A percentile compares a stretch with the other conserved stretches of the same genome.
Evolutionary conservation across 1,140 invertebrate species (phyloP).

Genomic region (Branchinecta lindahli): DNA sequence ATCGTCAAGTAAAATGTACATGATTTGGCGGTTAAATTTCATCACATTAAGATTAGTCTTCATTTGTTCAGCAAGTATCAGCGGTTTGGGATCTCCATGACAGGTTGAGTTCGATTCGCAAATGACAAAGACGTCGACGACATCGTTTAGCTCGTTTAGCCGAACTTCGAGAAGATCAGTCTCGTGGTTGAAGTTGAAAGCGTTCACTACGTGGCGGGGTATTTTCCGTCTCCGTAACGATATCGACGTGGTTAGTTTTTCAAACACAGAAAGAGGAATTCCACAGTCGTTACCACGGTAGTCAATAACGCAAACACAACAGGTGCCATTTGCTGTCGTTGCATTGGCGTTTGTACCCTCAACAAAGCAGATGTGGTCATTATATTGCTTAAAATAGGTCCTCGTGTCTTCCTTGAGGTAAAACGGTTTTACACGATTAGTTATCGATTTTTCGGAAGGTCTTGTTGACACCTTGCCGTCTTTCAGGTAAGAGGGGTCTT

Average conservation of each 20-base stretch:
- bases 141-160: slow-evolving; percentile 39
- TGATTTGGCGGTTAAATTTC: slow-evolving; percentile 36
- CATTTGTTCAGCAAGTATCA: slow-evolving; percentile 26
- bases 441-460: too few species aligned
- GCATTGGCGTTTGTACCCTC: slow-evolving; percentile 12
- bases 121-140: slow-evolving; percentile 47
- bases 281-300: slow-evolving; percentile 26
- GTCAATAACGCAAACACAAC: slow-evolving; percentile 21
- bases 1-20: slow-evolving; percentile 35
- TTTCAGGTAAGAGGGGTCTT: too few species aligned
- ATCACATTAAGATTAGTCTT: background rate
- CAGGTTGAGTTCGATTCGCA: slow-evolving; percentile 38
- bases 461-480: too few species aligned
- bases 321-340: background rate
- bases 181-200: slow-evolving; percentile 25
- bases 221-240: slow-evolving; percentile 17
- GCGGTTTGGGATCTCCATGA: slow-evolving; percentile 28
- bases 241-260: slow-evolving; percentile 10
- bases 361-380: slow-evolving; percentile 15
- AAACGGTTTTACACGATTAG: too few species aligned
- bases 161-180: slow-evolving; percentile 36
- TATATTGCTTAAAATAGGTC: background rate
- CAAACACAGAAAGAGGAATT: slow-evolving; percentile 24
- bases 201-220: slow-evolving; percentile 25
- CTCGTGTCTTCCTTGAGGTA: background rate